These are phyloP conservation scores for Tachypleus tridentatus DNA, from an alignment of 1,140 invertebrate species.

Conservation along the genomic window DNA sequence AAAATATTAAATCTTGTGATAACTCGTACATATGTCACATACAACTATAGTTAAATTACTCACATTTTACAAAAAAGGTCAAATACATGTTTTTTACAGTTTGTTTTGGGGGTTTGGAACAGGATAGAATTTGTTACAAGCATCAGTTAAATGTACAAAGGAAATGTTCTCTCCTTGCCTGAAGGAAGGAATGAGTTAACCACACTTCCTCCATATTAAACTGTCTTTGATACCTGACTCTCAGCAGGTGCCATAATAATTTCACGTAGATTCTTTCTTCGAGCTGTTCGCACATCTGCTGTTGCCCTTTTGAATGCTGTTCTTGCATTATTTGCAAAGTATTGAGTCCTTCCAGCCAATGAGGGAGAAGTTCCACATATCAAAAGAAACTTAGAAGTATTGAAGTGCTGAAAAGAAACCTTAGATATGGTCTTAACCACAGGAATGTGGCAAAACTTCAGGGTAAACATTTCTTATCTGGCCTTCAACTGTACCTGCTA, in stretches of 20 bases:
- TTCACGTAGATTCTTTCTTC: constrained; percentile 36
- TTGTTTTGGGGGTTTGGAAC: not conserved
- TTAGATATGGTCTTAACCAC: too few relatives aligned
- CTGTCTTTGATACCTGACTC: constrained; percentile 37
- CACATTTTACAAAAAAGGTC: not conserved
- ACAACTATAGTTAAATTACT: not conserved
- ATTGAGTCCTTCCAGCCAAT: not conserved
- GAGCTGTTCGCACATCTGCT: constrained; percentile 22
- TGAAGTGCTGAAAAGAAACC: too few relatives aligned
- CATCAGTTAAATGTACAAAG: not conserved
- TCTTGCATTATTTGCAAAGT: constrained; percentile 6
- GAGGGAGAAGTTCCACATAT: too few relatives aligned
- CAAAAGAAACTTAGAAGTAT: too few relatives aligned
- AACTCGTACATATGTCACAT: too few relatives aligned
- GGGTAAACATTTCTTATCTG: too few relatives aligned
- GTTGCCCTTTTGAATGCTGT: constrained; percentile 11
- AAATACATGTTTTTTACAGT: not conserved
- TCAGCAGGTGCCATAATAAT: constrained; percentile 37
- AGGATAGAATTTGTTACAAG: not conserved
- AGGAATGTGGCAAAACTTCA: too few relatives aligned
- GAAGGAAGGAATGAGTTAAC: constrained; percentile 3
- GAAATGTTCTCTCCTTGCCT: not conserved
- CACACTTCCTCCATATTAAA: not conserved
- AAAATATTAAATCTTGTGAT: too few relatives aligned
- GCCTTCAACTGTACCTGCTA: too few relatives aligned